phyloP scores from a whole-genome alignment of 2,113 vertebrate genomes.

The Thinocorus orbignyianus region DNA sequence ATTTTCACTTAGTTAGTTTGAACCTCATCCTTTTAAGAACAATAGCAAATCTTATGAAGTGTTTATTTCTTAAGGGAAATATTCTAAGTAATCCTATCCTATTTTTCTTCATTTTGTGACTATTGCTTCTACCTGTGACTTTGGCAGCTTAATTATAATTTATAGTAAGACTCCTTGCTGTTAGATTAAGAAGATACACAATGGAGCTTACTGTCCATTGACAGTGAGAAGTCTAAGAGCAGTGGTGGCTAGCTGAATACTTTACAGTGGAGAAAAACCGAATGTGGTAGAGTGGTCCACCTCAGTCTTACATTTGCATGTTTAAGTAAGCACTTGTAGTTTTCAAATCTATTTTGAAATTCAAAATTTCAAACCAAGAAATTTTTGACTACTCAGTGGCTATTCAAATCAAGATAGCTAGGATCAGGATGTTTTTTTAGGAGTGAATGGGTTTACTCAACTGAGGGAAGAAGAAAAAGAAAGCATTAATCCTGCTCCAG shows the following conservation, averaged over 20 bases:
- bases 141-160: background rate
- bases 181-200: background rate
- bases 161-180: background rate
- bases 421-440: background rate
- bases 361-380: too few relatives aligned
- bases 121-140: background rate
- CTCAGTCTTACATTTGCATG: accelerated
- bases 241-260: background rate
- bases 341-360: too few relatives aligned
- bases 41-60: background rate
- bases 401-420: background rate
- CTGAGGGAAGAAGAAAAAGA: background rate
- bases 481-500: background rate
- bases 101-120: background rate
- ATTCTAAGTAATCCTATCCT: background rate
- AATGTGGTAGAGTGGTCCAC: background rate
- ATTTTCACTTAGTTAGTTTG: background rate
- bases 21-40: background rate
- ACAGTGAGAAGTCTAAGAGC: background rate
- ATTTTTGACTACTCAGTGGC: too few relatives aligned
- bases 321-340: accelerated
- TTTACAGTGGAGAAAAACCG: background rate
- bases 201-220: background rate
- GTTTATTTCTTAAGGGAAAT: background rate
- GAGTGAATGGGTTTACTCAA: background rate